A percentile compares a stretch with the other conserved stretches of the same genome.
Evolutionary conservation across 2,797 vertebrate genomes (phyloP).

Genomic region (Craterocephalus amniculus): DNA sequence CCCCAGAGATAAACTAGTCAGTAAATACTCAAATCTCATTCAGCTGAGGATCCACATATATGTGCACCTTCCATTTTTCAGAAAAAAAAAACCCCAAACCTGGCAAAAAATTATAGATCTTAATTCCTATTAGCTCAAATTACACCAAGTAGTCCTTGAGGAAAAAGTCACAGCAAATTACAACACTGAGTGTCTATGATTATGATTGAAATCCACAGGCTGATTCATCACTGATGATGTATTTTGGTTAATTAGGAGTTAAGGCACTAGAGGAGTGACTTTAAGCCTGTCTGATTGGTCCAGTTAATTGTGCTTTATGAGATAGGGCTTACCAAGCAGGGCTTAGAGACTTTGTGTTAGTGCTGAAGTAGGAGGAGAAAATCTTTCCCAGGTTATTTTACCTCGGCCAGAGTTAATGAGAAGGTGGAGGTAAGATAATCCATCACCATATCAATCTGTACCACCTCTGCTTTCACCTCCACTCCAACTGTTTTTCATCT

Average conservation of each 20-base stretch:
- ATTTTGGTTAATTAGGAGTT: slow-evolving; percentile 87
- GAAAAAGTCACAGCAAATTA: slow-evolving; percentile 81
- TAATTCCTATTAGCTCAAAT: slow-evolving; percentile 70
- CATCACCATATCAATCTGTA: slow-evolving; percentile 79
- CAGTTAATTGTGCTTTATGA: slow-evolving; percentile 87
- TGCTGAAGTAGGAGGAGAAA: slow-evolving; percentile 80
- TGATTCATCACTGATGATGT: slow-evolving; percentile 82
- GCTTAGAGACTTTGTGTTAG: slow-evolving; percentile 75
- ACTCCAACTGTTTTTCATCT: slow-evolving; percentile 54
- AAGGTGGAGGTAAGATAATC: slow-evolving; percentile 82
- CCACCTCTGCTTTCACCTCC: slow-evolving; percentile 68
- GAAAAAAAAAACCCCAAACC: slow-evolving; percentile 21
- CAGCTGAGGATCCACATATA: slow-evolving; percentile 48
- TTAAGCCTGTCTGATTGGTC: slow-evolving; percentile 86
- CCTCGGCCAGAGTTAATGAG: slow-evolving; percentile 82
- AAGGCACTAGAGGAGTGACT: slow-evolving; percentile 82
- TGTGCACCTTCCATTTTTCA: slow-evolving; percentile 25
- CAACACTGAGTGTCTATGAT: slow-evolving; percentile 78
- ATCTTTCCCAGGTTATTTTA: slow-evolving; percentile 82
- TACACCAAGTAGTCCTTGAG: slow-evolving; percentile 75
- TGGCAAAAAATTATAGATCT: slow-evolving; percentile 49
- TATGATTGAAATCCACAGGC: slow-evolving; percentile 79
- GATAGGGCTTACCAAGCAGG: slow-evolving; percentile 75
- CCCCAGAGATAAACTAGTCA: slow-evolving; percentile 81
- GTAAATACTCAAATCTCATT: slow-evolving; percentile 62